Base-by-base conservation (phyloP, 2,888 invertebrate genomes). In the Theodoxus fluviatilis region DNA sequence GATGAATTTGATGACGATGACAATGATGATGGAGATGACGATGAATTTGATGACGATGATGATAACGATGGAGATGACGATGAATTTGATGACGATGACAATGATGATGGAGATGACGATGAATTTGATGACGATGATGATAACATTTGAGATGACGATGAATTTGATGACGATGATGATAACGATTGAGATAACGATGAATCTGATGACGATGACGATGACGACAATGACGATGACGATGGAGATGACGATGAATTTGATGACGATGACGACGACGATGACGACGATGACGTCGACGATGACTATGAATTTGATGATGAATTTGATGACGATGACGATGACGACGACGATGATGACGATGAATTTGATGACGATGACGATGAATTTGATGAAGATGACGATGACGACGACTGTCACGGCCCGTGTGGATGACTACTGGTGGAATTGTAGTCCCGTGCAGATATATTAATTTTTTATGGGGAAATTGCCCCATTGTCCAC, bases 121-220 rank as follows among this genome's bases (percentile, higher is more conserved):
- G 43, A 43, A 12, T 9, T 12, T 43, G 43, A 43, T 43, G 43
- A 43, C 18, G 43, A 43, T 43, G 43, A 43, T 43, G 43, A 43
- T 43, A 18, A 43, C 18, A 18, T 12, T 43, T 9, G 18, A 12
- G 43, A 43, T 43, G 43, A 43, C 18, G 43, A 43, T 43, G 43
- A 43, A 12, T 9, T 12, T 43, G 43, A 43, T 43, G 43, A 43
- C 18, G 43, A 43, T 43, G 18, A 43, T 43, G 43, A 12, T 43
- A 43, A 43, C 43, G 43, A 43, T 43, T 43, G 43, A 43, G 43
- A 43, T 43, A 43, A 43, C 43, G 43, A 43, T 43, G 43, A 43
- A 12, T 9, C 9, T 43, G 43, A 43, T 43, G 43, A 43, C 18
- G 43, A 43, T 43, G 43, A 43, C 18, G 43, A 43, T 43, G 43